Percentiles rank a stretch among this genome's conserved stretches.
Conservation (phyloP, 1,140 invertebrate genomes). For the Solen grandis region DNA sequence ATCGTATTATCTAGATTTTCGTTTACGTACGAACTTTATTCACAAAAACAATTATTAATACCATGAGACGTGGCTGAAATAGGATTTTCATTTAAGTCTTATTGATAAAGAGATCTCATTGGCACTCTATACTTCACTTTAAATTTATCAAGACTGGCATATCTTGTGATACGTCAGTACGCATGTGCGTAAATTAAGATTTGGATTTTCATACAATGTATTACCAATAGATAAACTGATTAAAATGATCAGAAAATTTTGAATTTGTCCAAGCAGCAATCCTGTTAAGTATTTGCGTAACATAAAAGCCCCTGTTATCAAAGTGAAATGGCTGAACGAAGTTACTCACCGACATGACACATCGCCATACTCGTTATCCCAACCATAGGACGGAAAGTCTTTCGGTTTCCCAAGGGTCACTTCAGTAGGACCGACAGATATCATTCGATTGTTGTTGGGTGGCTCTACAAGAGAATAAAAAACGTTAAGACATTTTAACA, state of each 20-base stretch:
- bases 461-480: neutral
- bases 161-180: too few relatives aligned
- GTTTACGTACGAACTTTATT: too few relatives aligned
- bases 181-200: neutral
- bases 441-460: conserved; percentile 64
- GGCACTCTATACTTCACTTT: too few relatives aligned
- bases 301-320: too few relatives aligned
- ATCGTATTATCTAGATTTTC: too few relatives aligned
- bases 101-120: too few relatives aligned
- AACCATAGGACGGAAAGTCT: conserved; percentile 79
- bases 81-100: too few relatives aligned
- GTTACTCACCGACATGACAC: conserved; percentile 68
- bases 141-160: too few relatives aligned
- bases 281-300: too few relatives aligned
- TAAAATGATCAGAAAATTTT: neutral
- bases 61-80: too few relatives aligned
- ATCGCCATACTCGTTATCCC: conserved; percentile 81
- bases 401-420: conserved; percentile 78
- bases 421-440: conserved; percentile 62
- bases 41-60: too few relatives aligned
- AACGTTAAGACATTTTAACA: neutral
- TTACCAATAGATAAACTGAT: neutral
- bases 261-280: neutral
- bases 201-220: neutral
- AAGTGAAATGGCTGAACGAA: neutral